A percentile compares a stretch with the other conserved stretches of the same genome.
Conservation (phyloP, 1,140 invertebrate species). For the Myzus persicae region DNA sequence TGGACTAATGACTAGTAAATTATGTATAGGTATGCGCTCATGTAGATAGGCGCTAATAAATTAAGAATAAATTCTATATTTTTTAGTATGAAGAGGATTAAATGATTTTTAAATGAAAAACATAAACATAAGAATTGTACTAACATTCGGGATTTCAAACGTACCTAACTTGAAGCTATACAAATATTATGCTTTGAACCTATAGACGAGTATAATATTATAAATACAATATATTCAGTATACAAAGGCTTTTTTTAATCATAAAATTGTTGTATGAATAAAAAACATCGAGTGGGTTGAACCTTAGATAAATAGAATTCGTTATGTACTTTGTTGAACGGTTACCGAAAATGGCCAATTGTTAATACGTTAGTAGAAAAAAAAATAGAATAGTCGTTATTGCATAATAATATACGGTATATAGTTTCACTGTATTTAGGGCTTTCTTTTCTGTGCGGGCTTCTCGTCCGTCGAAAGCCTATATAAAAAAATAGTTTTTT, state of each 20-base stretch:
- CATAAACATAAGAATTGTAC: not conserved
- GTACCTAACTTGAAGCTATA: not conserved
- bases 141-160: not conserved
- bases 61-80: not conserved
- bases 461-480: not conserved
- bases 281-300: not conserved
- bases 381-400: slow-evolving; percentile 8
- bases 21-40: not conserved
- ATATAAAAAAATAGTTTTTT: not conserved
- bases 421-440: not conserved
- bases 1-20: not conserved
- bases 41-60: not conserved
- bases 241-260: not conserved
- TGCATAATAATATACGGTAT: slow-evolving; percentile 3
- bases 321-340: not conserved
- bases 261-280: not conserved
- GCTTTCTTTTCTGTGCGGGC: not conserved
- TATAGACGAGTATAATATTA: not conserved
- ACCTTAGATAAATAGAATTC: slow-evolving; percentile 12
- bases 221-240: not conserved
- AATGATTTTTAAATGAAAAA: not conserved
- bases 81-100: not conserved
- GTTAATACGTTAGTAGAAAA: not conserved
- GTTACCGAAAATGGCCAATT: not conserved
- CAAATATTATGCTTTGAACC: not conserved